Conservation (phyloP, 1,140 invertebrate species). For the Drosophila pseudoobscura region DNA sequence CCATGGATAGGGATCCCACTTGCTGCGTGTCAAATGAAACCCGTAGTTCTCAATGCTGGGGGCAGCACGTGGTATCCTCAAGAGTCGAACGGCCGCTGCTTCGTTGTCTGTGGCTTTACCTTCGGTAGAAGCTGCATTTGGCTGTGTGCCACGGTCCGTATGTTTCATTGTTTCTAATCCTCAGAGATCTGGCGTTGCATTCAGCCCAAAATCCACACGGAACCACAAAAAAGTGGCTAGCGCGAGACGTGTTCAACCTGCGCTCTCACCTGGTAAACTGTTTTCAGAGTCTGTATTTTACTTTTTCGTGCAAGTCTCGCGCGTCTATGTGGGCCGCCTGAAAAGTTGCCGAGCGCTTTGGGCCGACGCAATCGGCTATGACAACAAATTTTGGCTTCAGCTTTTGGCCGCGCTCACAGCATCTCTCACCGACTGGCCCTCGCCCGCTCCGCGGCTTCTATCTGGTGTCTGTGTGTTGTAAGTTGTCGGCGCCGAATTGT, state of each 20-base stretch:
- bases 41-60: constrained; percentile 84
- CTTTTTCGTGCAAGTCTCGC: constrained; percentile 12
- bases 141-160: neutral
- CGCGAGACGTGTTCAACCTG: constrained; percentile 54
- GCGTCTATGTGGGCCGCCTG: constrained; percentile 16
- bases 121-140: neutral
- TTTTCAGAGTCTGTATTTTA: constrained; percentile 41
- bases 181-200: constrained; percentile 1
- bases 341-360: constrained; percentile 49
- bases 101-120: neutral
- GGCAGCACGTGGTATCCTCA: constrained; percentile 68
- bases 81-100: constrained; percentile 62
- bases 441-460: constrained; percentile 5
- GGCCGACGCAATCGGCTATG: constrained; percentile 43
- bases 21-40: constrained; percentile 87
- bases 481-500: constrained; percentile 30
- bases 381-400: constrained; percentile 45
- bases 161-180: constrained; percentile 22
- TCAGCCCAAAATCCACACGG: constrained; percentile 6
- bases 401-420: constrained; percentile 45
- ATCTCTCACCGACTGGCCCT: constrained; percentile 33
- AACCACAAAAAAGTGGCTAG: constrained; percentile 7
- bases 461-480: constrained; percentile 29
- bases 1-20: constrained; percentile 90
- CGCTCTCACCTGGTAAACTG: constrained; percentile 58